Evolutionary conservation across 2,888 invertebrate species (phyloP), one percentile per base, ranked within the genome.

Genomic region (Eupithecia subfuscata): DNA sequence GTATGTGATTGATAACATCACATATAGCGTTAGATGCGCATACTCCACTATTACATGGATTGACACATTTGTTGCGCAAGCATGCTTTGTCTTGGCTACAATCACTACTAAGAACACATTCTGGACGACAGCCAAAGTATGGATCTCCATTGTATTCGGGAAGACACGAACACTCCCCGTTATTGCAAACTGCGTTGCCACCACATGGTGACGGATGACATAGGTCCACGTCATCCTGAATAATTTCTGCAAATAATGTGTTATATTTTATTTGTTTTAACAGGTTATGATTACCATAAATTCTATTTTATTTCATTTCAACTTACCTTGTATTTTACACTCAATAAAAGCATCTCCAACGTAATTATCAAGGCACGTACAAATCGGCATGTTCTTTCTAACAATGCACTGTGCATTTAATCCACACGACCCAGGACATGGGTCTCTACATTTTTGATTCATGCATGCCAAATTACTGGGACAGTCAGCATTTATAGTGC

Each of bases 391-490:
- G 84, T 98, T 97, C 86, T 96, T 97, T 78, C 96, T 95, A 9
- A 97, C 97, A 63, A 88, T 88, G 84, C 97, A 96, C 81, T 95
- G 93, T 74, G 97, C 95, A 83, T 95, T 95, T 76, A 96, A 84
- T 68, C 97, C 97, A 84, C 97, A 98, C 9, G 97, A 97, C 16
- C 97, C 97, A 12, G 97, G 97, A 83, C 98, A 98, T n/a, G 97
- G 97, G 89, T 98, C 97, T 80, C 91, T 94, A 87, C 98, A 98
- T 88, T 96, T 97, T 85, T 97, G 96, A 81, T 96, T 96, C 68
- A 98, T 96, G 85, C 98, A 98, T 63, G 98, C 97, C 82, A 96
- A 93, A 85, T 96, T 96, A 84, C 96, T 96, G 11, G 96, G 90
- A 87, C 98, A 98, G 83, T 98, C 98, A 0, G 97, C 95, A 86